Evolutionary conservation across 2,888 invertebrate species (phyloP).

Genomic region (Hydroisotoma schaefferi): DNA sequence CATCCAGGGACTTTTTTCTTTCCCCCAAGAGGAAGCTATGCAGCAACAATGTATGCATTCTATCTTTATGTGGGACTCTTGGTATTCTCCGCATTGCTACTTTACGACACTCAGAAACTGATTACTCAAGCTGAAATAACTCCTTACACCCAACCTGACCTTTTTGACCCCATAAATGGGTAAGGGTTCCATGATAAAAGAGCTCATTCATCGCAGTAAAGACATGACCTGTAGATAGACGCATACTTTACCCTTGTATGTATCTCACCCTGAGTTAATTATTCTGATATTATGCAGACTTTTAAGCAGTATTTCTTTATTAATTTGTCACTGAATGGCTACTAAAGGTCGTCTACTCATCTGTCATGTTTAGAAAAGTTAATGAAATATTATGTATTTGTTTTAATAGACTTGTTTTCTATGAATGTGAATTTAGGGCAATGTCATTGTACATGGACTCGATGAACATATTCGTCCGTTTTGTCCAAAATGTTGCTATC

Average conservation of each 20-base stretch:
- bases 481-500: conserved; percentile 2
- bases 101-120: neutral
- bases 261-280: no score
- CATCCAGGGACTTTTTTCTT: neutral
- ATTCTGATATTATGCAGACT: no score
- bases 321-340: no score
- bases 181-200: no score
- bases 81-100: neutral
- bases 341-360: no score
- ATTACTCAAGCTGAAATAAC: neutral
- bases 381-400: neutral
- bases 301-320: no score
- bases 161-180: conserved; percentile 10
- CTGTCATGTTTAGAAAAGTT: no score
- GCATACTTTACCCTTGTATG: no score
- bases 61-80: conserved; percentile 4
- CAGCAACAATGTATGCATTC: neutral
- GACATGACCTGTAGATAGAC: neutral
- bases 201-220: no score
- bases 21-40: neutral
- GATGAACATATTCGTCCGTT: conserved; percentile 2
- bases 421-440: neutral
- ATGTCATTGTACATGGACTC: conserved; percentile 7
- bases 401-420: neutral
- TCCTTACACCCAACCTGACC: neutral